Base-by-base conservation (phyloP, 2,797 vertebrate species). In the Lagorchestes hirsutus region DNA sequence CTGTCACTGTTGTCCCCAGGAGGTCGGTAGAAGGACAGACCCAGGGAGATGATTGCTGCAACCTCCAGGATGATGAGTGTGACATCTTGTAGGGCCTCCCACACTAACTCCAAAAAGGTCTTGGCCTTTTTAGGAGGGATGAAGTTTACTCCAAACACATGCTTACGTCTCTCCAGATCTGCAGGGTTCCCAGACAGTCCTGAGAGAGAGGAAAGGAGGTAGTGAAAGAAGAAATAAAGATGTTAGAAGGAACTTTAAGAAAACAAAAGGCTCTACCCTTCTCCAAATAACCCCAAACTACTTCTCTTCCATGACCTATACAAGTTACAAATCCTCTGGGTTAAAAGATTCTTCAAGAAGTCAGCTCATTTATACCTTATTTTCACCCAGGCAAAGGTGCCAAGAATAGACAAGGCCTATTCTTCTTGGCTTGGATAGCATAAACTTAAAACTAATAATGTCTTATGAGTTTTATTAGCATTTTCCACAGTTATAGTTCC, bases 21-120 rank as follows among this genome's bases (percentile, higher is more conserved):
- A 50, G 99, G 99, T 93, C 99, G 99, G 96, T 99, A 99, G 98
- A 99, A 99, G 93, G 99, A 99, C 58, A 99, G 98, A 74, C 99
- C 99, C 96, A 99, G 98, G 24, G 99, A 99, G 98, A 99, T 99
- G 98, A 99, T 99, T 98, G 99, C 99, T 40, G 99, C 99, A 0
- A 99, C 99, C 98, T 99, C 99, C 98, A 99, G 98, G 98, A 99
- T 99, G 97, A 99, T 99, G 56, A 99, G 99, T 0, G 99, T 99
- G 96, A 99, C 99, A 50, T 99, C 99, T 98, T 99, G 99, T 95
- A 99, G 99, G 0, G 99, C 99, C 98, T 99, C 99, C 99, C 99
- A 99, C 97, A 99, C 99, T 98, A 99, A 99, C 98, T 99, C 99
- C 98, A 99, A 98, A 98, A 99, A 99, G 0, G 99, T 99, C 99